These are phyloP conservation scores for Acrobasis repandana DNA, from an alignment of 2,888 invertebrate genomes.

Conservation along the genomic window DNA sequence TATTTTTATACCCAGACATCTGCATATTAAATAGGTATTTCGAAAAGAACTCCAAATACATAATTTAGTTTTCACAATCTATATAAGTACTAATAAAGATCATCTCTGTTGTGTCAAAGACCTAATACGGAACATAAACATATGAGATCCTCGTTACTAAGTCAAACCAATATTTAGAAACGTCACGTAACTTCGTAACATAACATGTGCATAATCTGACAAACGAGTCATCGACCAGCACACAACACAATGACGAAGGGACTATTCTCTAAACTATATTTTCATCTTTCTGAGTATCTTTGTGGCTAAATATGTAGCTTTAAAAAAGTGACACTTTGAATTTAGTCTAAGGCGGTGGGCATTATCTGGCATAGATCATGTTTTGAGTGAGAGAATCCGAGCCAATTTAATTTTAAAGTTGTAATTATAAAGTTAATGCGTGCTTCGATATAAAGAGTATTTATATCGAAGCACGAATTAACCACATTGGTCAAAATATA, in stretches of 20 bases:
- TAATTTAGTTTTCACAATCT: neutral
- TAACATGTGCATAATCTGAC: constrained; percentile 19
- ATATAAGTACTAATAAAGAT: neutral
- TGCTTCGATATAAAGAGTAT: too few relatives aligned
- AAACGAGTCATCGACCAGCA: constrained; percentile 14
- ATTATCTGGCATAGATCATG: too few relatives aligned
- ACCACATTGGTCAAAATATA: too few relatives aligned
- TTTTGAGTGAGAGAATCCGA: too few relatives aligned
- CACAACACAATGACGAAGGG: neutral
- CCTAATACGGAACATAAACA: constrained; percentile 10
- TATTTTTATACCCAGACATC: neutral
- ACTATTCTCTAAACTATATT: too few relatives aligned
- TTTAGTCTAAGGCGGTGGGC: too few relatives aligned
- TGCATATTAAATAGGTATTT: neutral
- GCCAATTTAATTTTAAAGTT: too few relatives aligned
- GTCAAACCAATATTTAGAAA: constrained; percentile 13
- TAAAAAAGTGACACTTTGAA: too few relatives aligned
- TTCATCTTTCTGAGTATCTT: too few relatives aligned
- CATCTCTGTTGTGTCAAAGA: neutral
- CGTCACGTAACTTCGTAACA: constrained; percentile 12
- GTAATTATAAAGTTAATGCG: too few relatives aligned
- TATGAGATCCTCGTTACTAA: neutral
- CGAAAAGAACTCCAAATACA: neutral
- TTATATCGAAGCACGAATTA: too few relatives aligned
- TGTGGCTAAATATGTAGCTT: too few relatives aligned